A percentile compares a stretch with the other conserved stretches of the same genome.
phyloP scores from a whole-genome alignment of 2,797 vertebrate genomes.

The Urosaurus nigricauda region DNA sequence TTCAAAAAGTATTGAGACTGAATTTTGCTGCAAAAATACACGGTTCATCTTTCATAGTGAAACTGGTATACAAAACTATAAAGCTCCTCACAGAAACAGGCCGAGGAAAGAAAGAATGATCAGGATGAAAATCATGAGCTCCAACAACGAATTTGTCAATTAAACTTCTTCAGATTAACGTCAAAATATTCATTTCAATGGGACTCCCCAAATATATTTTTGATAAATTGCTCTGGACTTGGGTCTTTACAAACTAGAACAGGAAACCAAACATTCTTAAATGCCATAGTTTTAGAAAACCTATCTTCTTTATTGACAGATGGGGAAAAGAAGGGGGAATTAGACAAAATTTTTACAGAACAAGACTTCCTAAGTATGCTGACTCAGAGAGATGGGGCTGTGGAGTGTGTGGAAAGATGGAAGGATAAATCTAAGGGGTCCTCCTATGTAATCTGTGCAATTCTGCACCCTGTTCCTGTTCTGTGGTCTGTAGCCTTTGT shows the following conservation, averaged over 20 bases:
- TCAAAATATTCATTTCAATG: neutral
- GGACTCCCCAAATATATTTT: neutral
- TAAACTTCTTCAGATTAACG: neutral
- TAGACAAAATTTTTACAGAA: neutral
- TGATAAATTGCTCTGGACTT: neutral
- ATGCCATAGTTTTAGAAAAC: neutral
- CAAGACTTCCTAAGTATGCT: neutral
- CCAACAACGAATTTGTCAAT: neutral
- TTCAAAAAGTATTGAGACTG: neutral
- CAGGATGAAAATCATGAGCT: neutral
- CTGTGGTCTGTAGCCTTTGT: neutral
- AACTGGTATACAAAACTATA: neutral
- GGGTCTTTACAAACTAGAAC: neutral
- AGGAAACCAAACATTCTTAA: neutral
- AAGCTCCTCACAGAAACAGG: neutral
- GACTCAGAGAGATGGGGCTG: neutral
- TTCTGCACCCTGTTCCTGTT: neutral
- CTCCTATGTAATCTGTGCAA: no score
- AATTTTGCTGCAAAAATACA: conserved; percentile 19
- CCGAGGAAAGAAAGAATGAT: neutral
- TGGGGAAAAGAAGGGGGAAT: neutral
- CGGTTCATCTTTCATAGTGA: neutral
- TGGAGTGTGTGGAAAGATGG: neutral
- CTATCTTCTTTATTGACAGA: neutral
- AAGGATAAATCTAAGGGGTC: neutral